Percentiles rank a stretch among this genome's conserved stretches.
Conservation (phyloP, 2,113 vertebrate species). For the Tor tambroides region DNA sequence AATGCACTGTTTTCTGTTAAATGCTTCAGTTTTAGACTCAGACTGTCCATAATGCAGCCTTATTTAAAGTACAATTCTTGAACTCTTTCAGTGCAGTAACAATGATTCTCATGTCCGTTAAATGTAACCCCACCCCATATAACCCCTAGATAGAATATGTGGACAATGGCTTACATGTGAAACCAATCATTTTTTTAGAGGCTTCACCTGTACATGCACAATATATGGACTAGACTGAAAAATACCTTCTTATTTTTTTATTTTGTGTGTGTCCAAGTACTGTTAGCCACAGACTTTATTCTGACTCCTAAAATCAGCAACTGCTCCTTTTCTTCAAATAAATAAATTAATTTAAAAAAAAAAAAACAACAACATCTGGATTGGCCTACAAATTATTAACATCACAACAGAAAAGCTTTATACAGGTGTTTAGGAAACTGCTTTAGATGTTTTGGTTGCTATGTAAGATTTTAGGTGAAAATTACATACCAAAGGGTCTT, state of each 20-base stretch:
- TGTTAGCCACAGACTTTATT: not conserved
- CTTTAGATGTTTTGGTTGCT: not conserved
- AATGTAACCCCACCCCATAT: not conserved
- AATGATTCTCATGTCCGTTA: not conserved
- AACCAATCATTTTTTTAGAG: not conserved
- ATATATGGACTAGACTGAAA: not conserved
- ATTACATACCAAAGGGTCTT: not conserved
- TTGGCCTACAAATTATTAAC: not conserved
- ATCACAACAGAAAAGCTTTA: not conserved
- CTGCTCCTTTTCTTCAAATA: not conserved
- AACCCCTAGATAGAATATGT: not conserved
- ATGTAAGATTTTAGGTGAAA: not conserved
- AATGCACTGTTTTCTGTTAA: not conserved
- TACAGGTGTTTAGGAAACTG: not conserved
- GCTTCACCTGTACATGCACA: not conserved
- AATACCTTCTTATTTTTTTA: not conserved
- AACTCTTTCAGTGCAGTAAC: not conserved
- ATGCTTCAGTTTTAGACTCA: not conserved
- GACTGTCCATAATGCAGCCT: not conserved
- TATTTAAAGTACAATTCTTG: not conserved
- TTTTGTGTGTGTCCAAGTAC: not conserved
- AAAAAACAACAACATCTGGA: not conserved
- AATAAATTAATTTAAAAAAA: not conserved
- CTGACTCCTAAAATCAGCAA: not conserved
- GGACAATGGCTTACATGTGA: not conserved